phyloP scores from a whole-genome alignment of 2,113 vertebrate genomes.

The Hemibates koningsi region DNA sequence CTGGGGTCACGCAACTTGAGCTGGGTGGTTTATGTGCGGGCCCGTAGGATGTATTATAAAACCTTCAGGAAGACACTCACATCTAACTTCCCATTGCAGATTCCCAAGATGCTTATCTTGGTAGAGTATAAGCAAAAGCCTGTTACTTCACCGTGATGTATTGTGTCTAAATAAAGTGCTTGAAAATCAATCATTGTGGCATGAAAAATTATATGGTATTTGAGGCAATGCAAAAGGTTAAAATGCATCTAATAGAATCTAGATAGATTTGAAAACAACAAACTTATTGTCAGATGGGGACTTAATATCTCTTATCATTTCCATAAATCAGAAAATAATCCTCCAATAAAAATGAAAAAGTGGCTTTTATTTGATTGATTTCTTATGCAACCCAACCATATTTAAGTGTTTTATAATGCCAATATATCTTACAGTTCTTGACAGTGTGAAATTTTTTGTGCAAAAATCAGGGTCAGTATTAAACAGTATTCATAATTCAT shows the following conservation, averaged over 20 bases:
- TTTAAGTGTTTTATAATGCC: background rate
- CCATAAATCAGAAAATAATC: background rate
- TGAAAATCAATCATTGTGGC: background rate
- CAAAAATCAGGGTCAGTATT: background rate
- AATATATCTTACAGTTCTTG: background rate
- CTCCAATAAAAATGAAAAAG: background rate
- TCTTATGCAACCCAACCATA: background rate
- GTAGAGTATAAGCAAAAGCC: background rate
- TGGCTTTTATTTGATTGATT: background rate
- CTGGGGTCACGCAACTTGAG: slow-evolving; percentile 23
- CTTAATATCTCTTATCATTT: background rate
- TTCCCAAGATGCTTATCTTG: background rate
- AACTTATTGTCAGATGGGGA: background rate
- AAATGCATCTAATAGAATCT: background rate
- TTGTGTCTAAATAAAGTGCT: background rate
- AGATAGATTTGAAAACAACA: background rate
- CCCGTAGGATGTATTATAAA: slow-evolving; percentile 34
- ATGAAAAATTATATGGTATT: background rate
- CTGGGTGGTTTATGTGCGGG: slow-evolving; percentile 25
- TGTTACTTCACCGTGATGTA: background rate
- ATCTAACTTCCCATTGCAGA: background rate
- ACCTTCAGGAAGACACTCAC: slow-evolving; percentile 5
- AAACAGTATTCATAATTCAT: background rate
- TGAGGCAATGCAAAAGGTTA: background rate
- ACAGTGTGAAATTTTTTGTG: fast-evolving